phyloP scores from a whole-genome alignment of 2,797 vertebrate genomes.

The Takifugu ocellatus region DNA sequence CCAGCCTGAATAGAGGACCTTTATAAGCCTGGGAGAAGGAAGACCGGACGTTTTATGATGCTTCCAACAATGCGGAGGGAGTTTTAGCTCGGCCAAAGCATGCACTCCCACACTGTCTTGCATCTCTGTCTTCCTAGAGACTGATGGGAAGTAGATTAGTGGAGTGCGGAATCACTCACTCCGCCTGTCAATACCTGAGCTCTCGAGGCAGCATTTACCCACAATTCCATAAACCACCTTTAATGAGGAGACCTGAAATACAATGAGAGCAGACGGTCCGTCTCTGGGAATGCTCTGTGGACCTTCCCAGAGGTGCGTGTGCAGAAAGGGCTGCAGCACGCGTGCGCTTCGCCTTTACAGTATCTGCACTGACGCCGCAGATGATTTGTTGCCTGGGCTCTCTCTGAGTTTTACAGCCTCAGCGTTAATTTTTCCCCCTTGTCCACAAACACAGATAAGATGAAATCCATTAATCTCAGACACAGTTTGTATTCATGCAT shows the following conservation, averaged over 20 bases:
- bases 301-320: not conserved
- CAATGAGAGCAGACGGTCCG: constrained; percentile 33
- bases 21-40: constrained; percentile 5
- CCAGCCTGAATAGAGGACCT: constrained; percentile 18
- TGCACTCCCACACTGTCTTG: constrained; percentile 18
- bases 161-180: constrained; percentile 48
- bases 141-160: constrained; percentile 44
- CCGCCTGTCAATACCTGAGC: constrained; percentile 37
- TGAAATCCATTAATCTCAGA: constrained; percentile 36
- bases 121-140: constrained; percentile 22
- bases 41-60: not conserved
- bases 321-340: constrained; percentile 21
- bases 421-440: constrained; percentile 56
- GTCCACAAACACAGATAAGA: constrained; percentile 48
- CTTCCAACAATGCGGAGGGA: no score
- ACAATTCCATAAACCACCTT: constrained; percentile 37
- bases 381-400: constrained; percentile 57
- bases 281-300: constrained; percentile 6
- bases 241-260: constrained; percentile 33
- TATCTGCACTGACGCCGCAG: constrained; percentile 34
- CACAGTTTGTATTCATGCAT: not conserved
- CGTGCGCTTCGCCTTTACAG: constrained; percentile 41
- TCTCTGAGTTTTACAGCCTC: constrained; percentile 55
- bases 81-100: constrained; percentile 12
- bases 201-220: constrained; percentile 50